Conservation (phyloP, 2,888 invertebrate species). For the Oligia latruncula region DNA sequence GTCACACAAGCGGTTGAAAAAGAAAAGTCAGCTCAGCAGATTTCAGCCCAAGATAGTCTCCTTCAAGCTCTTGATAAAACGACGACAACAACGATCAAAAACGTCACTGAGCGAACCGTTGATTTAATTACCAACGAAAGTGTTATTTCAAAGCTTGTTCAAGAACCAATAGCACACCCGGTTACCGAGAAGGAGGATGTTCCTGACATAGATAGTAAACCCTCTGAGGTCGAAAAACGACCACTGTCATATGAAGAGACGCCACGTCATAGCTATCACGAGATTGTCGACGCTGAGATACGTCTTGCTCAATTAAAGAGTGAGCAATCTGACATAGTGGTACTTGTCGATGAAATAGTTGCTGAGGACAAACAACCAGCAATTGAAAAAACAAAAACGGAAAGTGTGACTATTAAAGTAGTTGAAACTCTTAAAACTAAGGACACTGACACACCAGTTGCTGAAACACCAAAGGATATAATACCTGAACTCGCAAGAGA, state of each 20-base stretch:
- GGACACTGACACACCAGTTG: conserved; percentile 39
- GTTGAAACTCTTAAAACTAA: conserved; percentile 40
- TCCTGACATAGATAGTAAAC: not conserved
- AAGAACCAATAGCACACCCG: conserved; percentile 8
- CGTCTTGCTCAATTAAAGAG: conserved; percentile 56
- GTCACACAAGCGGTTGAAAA: conserved; percentile 2
- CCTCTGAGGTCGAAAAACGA: not conserved
- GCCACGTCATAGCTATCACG: conserved; percentile 74
- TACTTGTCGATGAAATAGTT: conserved; percentile 14
- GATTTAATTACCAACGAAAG: conserved; percentile 37
- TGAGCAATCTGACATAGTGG: conserved; percentile 2
- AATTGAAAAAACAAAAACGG: not conserved
- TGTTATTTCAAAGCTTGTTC: not conserved
- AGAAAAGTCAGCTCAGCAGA: conserved; percentile 8
- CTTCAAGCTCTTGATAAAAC: conserved; percentile 26
- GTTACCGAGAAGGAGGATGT: conserved; percentile 8
- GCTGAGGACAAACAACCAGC: not conserved
- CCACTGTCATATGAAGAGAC: conserved; percentile 64
- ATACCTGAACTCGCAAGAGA: conserved; percentile 43
- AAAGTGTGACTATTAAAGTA: not conserved
- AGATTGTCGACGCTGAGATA: conserved; percentile 76
- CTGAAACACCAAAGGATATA: conserved; percentile 37
- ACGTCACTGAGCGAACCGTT: conserved; percentile 15
- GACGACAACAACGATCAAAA: not conserved
- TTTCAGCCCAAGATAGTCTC: conserved; percentile 28